Conservation (phyloP, 2,888 invertebrate genomes). For the Microplitis deprimator region DNA sequence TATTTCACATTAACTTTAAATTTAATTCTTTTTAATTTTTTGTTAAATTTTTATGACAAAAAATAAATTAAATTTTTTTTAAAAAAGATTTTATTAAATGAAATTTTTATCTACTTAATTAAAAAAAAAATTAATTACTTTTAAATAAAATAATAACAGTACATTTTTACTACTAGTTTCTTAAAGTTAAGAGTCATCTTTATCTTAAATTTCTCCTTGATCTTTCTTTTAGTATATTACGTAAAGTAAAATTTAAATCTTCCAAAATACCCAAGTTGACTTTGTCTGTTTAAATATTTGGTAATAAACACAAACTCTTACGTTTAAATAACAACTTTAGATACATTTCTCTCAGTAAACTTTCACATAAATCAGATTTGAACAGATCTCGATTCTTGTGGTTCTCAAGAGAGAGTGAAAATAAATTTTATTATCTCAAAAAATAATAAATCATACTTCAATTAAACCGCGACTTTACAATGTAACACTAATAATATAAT, state of each 20-base stretch:
- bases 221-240: neutral
- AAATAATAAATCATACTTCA: constrained; percentile 33
- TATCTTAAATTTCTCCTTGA: constrained; percentile 1
- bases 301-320: neutral
- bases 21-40: neutral
- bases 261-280: neutral
- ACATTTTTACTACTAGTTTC: neutral
- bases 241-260: neutral
- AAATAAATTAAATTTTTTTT: neutral
- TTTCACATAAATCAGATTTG: constrained; percentile 62
- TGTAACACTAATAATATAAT: neutral
- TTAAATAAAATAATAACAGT: neutral
- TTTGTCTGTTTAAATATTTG: neutral
- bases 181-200: neutral
- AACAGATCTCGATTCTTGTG: constrained; percentile 53
- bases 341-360: constrained; percentile 54
- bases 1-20: neutral
- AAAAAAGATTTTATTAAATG: neutral
- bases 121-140: neutral
- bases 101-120: neutral
- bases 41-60: neutral
- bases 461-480: neutral
- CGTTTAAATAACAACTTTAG: neutral
- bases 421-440: constrained; percentile 45
- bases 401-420: constrained; percentile 59